A percentile compares a stretch with the other conserved stretches of the same genome.
Conservation (phyloP, 2,113 vertebrate genomes). For the Trichomycterus rosablanca region DNA sequence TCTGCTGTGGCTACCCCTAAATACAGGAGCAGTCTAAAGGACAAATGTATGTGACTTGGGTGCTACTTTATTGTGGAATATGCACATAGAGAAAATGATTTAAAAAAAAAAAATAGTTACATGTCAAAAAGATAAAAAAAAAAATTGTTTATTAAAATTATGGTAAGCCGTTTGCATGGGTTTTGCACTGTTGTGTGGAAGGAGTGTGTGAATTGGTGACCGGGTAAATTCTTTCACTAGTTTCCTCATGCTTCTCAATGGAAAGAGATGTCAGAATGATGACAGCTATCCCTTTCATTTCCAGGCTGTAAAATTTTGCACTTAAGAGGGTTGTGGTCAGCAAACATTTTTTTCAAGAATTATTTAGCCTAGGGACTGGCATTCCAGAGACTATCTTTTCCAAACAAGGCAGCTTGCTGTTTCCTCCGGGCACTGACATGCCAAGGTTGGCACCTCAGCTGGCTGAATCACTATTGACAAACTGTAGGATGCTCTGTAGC, state of each 20-base stretch:
- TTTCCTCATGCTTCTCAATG: not conserved
- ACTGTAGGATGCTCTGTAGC: not conserved
- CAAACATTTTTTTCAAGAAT: slow-evolving; percentile 24
- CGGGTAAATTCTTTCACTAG: not conserved
- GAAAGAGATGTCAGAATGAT: slow-evolving; percentile 23
- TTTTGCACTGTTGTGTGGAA: not conserved
- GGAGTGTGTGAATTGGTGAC: not conserved
- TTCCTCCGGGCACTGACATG: not conserved
- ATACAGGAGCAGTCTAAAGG: too few species aligned
- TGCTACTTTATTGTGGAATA: too few species aligned
- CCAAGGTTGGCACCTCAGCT: not conserved
- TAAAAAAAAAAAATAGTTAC: too few species aligned
- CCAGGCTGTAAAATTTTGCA: slow-evolving; percentile 12
- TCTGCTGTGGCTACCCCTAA: too few species aligned
- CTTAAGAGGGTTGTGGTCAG: slow-evolving; percentile 30
- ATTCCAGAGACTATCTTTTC: slow-evolving; percentile 5
- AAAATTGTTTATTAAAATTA: too few species aligned
- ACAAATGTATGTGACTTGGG: too few species aligned
- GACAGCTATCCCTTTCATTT: slow-evolving; percentile 14
- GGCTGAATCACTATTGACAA: not conserved
- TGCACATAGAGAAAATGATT: too few species aligned
- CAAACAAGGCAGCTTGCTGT: slow-evolving; percentile 13
- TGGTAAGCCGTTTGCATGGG: not conserved
- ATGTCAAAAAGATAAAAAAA: too few species aligned
- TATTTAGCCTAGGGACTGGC: not conserved